A percentile compares a stretch with the other conserved stretches of the same genome.
phyloP scores from a whole-genome alignment of 2,113 vertebrate genomes.

The Limnothrissa miodon region DNA sequence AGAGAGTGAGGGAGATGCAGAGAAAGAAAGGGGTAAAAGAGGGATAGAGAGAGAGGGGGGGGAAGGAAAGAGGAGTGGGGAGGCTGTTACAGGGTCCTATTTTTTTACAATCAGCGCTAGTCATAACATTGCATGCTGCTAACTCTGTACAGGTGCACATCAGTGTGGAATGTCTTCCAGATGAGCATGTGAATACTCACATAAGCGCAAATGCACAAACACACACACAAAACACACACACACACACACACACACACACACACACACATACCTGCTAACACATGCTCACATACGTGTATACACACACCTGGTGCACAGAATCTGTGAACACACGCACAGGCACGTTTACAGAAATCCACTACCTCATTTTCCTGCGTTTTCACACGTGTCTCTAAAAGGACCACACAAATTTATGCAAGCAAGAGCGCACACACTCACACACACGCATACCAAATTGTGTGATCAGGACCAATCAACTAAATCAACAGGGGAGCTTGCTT shows the following conservation, averaged over 20 bases:
- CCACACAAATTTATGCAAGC: not conserved
- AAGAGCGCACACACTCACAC: not conserved
- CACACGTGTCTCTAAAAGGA: not conserved
- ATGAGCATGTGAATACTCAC: not conserved
- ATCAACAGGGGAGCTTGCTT: slow-evolving; percentile 32
- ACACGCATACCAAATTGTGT: not conserved
- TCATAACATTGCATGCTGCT: not conserved
- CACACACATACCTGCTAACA: not conserved
- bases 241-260: slow-evolving; percentile 1
- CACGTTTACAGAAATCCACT: not conserved
- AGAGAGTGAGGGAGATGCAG: not conserved
- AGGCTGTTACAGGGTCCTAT: not conserved
- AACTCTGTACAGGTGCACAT: not conserved
- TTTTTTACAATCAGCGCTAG: slow-evolving; percentile 2
- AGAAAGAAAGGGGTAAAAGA: not conserved
- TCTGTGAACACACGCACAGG: not conserved
- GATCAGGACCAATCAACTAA: slow-evolving; percentile 27
- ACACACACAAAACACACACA: not conserved
- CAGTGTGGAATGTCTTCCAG: not conserved
- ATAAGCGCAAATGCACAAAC: not conserved
- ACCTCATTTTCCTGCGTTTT: not conserved
- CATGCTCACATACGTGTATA: not conserved
- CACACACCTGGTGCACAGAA: not conserved
- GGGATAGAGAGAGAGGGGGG: not conserved
- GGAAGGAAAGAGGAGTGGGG: not conserved